Conservation (phyloP, 2,797 vertebrate species). For the Acanthurus lineatus region DNA sequence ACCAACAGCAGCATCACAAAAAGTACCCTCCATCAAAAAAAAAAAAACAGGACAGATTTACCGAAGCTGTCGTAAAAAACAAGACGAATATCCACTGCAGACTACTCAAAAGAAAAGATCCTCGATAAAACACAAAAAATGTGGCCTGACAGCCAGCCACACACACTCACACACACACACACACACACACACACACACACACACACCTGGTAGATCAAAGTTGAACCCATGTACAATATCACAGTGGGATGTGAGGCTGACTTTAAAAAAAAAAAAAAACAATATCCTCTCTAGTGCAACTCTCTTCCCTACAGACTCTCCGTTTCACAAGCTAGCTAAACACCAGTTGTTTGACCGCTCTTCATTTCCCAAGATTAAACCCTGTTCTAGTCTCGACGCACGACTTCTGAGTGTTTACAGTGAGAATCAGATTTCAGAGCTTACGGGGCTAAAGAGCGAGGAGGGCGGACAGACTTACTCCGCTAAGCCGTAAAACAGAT, state of each 20-base stretch:
- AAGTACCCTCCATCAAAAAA: conserved; percentile 21
- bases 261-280: conserved; percentile 40
- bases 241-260: conserved; percentile 64
- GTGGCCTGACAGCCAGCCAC: conserved; percentile 16
- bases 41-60: conserved; percentile 50
- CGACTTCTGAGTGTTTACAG: conserved; percentile 28
- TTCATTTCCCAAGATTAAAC: conserved; percentile 22
- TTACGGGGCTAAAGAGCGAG: conserved; percentile 41
- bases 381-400: conserved; percentile 25
- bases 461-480: conserved; percentile 6
- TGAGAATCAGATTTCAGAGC: conserved; percentile 26
- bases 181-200: conserved; percentile 28
- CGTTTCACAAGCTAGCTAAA: conserved; percentile 15
- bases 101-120: conserved; percentile 58
- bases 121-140: conserved; percentile 56
- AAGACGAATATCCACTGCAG: conserved; percentile 62
- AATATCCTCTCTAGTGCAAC: conserved; percentile 49
- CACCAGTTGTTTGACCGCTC: conserved; percentile 23
- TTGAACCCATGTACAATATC: conserved; percentile 61
- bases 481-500: conserved; percentile 30
- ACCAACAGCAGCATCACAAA: conserved; percentile 38
- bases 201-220: conserved; percentile 55
- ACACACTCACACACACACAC: conserved; percentile 31
- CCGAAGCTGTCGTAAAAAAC: conserved; percentile 28
- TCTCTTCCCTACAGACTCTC: conserved; percentile 28